These are phyloP conservation scores for Pseudeuparius sepicola DNA, from an alignment of 2,888 invertebrate species.

Conservation along the genomic window DNA sequence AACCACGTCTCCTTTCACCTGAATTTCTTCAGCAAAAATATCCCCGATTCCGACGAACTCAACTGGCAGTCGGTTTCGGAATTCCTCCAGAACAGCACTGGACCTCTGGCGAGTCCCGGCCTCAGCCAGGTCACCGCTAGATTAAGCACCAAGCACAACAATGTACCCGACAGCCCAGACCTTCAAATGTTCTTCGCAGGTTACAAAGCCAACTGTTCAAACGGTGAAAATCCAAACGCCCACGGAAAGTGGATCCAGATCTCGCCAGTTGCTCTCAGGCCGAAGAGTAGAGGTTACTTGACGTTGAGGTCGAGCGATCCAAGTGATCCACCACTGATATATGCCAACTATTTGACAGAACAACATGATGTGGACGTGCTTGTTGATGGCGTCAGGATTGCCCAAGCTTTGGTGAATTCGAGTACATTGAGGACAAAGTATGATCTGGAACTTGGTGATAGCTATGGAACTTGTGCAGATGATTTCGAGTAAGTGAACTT, in stretches of 20 bases:
- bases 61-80: slow-evolving; percentile 49
- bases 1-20: slow-evolving; percentile 54
- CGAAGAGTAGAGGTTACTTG: slow-evolving; percentile 55
- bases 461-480: slow-evolving; percentile 62
- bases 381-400: slow-evolving; percentile 49
- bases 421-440: too few relatives aligned
- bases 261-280: slow-evolving; percentile 51
- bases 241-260: slow-evolving; percentile 34
- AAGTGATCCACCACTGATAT: slow-evolving; percentile 55
- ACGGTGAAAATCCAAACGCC: slow-evolving; percentile 27
- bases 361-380: slow-evolving; percentile 52
- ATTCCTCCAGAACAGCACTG: slow-evolving; percentile 46
- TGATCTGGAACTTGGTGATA: too few relatives aligned
- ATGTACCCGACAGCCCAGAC: slow-evolving; percentile 48
- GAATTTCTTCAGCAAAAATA: slow-evolving; percentile 23
- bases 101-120: too few relatives aligned
- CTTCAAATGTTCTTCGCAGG: slow-evolving; percentile 55
- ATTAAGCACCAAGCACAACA: slow-evolving; percentile 12
- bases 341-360: slow-evolving; percentile 62
- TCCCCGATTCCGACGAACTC: slow-evolving; percentile 35
- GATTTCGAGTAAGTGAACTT: slow-evolving; percentile 42
- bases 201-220: slow-evolving; percentile 47
- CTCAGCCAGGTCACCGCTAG: slow-evolving; percentile 15
- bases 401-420: slow-evolving; percentile 47
- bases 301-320: slow-evolving; percentile 57